phyloP scores from a whole-genome alignment of 2,888 invertebrate genomes.

The Acrobasis repandana region DNA sequence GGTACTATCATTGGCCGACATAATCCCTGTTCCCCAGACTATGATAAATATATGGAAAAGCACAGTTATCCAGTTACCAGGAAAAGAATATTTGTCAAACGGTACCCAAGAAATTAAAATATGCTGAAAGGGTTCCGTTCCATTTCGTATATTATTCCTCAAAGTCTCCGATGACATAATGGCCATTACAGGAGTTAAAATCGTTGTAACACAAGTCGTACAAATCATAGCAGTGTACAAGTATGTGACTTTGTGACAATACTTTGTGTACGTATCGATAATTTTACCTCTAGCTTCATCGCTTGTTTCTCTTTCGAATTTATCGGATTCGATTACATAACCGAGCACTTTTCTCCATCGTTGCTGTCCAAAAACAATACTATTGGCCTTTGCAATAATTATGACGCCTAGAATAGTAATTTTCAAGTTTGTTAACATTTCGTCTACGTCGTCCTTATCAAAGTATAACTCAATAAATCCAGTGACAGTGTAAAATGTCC shows the following conservation, averaged over 20 bases:
- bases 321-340: slow-evolving; percentile 62
- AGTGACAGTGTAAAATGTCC: slow-evolving; percentile 55
- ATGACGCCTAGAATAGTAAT: slow-evolving; percentile 68
- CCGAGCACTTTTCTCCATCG: slow-evolving; percentile 58
- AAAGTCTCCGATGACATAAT: slow-evolving; percentile 52
- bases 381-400: slow-evolving; percentile 57
- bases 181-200: slow-evolving; percentile 50
- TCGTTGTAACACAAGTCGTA: slow-evolving; percentile 52
- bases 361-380: slow-evolving; percentile 59
- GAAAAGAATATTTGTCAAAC: slow-evolving; percentile 59
- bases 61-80: slow-evolving; percentile 63
- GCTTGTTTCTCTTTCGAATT: slow-evolving; percentile 52
- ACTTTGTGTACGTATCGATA: slow-evolving; percentile 56
- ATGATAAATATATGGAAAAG: slow-evolving; percentile 53
- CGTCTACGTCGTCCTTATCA: slow-evolving; percentile 58
- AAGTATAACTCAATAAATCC: slow-evolving; percentile 64
- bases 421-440: slow-evolving; percentile 62
- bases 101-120: slow-evolving; percentile 75
- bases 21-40: slow-evolving; percentile 52
- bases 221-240: slow-evolving; percentile 63
- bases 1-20: slow-evolving; percentile 60
- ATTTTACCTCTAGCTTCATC: slow-evolving; percentile 46
- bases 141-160: slow-evolving; percentile 54
- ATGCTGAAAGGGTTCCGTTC: slow-evolving; percentile 61
- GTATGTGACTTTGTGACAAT: slow-evolving; percentile 57